Evolutionary conservation across 2,113 vertebrate genomes (phyloP).

Genomic region (Siniperca chuatsi): DNA sequence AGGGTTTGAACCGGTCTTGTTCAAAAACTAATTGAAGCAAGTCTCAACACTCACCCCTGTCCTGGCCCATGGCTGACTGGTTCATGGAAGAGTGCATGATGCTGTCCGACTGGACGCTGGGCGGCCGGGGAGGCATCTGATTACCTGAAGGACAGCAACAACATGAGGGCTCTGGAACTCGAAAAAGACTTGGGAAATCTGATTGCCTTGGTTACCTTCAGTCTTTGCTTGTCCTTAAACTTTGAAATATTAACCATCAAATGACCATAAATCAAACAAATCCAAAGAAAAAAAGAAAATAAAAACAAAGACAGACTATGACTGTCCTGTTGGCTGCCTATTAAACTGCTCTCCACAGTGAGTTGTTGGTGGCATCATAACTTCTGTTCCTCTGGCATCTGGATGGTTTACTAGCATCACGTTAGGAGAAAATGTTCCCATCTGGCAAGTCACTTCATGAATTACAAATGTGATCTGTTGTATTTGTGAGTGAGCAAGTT

Average conservation of each 20-base stretch:
- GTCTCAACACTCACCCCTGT: conserved; percentile 88
- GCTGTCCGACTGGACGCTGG: conserved; percentile 96
- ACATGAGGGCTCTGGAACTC: background rate
- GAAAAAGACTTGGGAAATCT: background rate
- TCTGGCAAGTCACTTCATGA: conserved; percentile 52
- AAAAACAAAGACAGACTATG: background rate
- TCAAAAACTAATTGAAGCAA: background rate
- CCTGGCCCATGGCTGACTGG: conserved; percentile 93
- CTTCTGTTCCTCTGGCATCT: conserved; percentile 22
- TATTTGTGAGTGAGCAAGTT: conserved; percentile 26
- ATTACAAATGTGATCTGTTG: conserved; percentile 51
- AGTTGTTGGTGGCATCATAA: background rate
- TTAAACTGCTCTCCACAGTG: background rate
- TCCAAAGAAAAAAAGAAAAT: background rate
- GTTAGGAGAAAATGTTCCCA: conserved; percentile 54
- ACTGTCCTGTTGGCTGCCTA: background rate
- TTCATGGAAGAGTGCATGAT: conserved; percentile 97
- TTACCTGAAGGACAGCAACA: conserved; percentile 85
- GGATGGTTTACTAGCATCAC: conserved; percentile 30
- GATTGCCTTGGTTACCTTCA: background rate
- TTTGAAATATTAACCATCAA: background rate
- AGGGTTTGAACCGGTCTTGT: background rate
- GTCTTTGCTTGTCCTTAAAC: background rate
- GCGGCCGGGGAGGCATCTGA: conserved; percentile 98
- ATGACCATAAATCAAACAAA: background rate